Base-by-base conservation (phyloP, 2,113 vertebrate species). In the Turdus rufiventris region DNA sequence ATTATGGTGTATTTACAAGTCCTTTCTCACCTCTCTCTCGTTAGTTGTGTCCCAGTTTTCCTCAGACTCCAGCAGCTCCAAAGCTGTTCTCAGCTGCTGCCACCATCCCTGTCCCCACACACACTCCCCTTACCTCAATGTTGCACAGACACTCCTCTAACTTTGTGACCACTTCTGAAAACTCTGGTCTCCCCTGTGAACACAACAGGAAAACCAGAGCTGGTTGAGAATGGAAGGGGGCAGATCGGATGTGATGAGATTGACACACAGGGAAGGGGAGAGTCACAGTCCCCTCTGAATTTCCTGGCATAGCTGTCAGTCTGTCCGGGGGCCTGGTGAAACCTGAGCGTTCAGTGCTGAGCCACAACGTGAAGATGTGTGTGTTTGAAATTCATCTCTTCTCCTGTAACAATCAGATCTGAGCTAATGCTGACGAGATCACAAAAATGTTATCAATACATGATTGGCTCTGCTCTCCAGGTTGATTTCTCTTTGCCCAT, bases 111-210 rank as follows among this genome's bases (percentile, higher is more conserved):
- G 38, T 47, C 15, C 45, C 68, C 76, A 11, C 12, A 0, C 3
- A 15, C 54, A 5, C 19, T 60, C 45, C 38, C 26, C 89, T 88
- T 96, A 99, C 99, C 98, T 99, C 99, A 8, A 99, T 98, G 20
- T 99, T 99, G 95, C 98, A 98, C 73, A 99, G 98, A 51, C 99
- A 99, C 84, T 99, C 99, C 91, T 99, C 99, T 57, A 99, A 94
- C 76, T 98, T 99, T 34, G 97, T 94, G 38, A 99, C 98, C 10
- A 99, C 98, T 97, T 99, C 99, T 36, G 99, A 99, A 93, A 99
- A 99, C 90, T 99, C 98, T 0, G 99, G 99, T 66, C 99, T 98
- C 85, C 99, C 99, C 99, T 99, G 96, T 18, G 92, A 95, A 76
- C 81, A 61, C 31, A 58, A 42, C 0, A 57, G 66, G 71, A 56